Conservation (phyloP, 1,140 invertebrate genomes). For the Ctenoplectra terminalis region DNA sequence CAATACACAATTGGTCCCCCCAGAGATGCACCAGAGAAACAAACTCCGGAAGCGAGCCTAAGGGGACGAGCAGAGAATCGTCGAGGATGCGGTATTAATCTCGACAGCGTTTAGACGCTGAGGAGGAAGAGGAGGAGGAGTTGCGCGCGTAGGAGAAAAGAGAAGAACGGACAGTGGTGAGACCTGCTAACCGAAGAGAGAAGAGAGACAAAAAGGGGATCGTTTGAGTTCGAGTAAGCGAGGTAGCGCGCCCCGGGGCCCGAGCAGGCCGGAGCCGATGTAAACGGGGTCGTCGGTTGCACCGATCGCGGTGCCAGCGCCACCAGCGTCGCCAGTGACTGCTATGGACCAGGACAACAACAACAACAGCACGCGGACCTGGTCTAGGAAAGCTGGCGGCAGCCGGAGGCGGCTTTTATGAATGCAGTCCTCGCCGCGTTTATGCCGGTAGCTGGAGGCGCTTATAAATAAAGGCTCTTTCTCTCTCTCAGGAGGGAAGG, state of each 20-base stretch:
- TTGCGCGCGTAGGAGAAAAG: conserved; percentile 3
- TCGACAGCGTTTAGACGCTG: conserved; percentile 25
- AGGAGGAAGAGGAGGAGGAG: background rate
- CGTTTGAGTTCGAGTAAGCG: conserved; percentile 72
- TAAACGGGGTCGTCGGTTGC: conserved; percentile 78
- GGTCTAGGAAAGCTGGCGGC: conserved; percentile 67
- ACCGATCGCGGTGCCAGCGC: conserved; percentile 46
- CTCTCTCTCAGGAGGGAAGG: background rate
- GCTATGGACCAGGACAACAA: background rate
- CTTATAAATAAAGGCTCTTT: conserved; percentile 77
- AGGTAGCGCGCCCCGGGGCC: conserved; percentile 74
- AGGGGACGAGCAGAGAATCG: conserved; percentile 3
- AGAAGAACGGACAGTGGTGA: background rate
- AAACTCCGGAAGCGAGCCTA: conserved; percentile 19
- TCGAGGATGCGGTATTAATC: conserved; percentile 38
- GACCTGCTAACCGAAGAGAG: background rate
- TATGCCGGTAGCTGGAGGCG: conserved; percentile 77
- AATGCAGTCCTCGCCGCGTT: conserved; percentile 80
- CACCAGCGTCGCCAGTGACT: conserved; percentile 59
- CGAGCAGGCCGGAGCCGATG: conserved; percentile 66
- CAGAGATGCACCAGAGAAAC: background rate
- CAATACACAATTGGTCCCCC: background rate
- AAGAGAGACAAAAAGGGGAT: conserved; percentile 57
- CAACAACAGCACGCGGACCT: conserved; percentile 54
- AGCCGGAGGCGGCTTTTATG: conserved; percentile 71